Conservation (phyloP, 2,113 vertebrate genomes). For the Cephalopholis sonnerati region DNA sequence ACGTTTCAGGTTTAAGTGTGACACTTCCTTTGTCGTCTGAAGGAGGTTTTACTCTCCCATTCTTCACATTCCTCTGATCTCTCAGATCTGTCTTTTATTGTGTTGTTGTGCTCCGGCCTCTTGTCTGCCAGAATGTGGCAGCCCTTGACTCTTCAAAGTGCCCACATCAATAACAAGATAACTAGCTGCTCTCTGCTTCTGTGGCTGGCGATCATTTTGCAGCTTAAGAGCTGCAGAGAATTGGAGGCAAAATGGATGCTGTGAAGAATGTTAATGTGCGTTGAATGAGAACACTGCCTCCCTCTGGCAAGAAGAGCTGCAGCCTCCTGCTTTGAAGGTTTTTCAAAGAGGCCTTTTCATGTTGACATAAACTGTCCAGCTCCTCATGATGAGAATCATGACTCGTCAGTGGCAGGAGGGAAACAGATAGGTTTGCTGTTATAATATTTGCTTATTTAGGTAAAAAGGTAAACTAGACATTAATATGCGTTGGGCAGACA, state of each 20-base stretch:
- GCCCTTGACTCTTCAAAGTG: constrained; percentile 51
- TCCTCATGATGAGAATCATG: not conserved
- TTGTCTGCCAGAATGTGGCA: constrained; percentile 28
- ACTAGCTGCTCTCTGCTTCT: constrained; percentile 56
- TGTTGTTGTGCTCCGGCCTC: constrained; percentile 42
- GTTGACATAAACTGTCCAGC: constrained; percentile 6
- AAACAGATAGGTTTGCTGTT: not conserved
- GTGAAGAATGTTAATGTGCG: constrained; percentile 48
- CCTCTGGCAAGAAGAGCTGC: constrained; percentile 59
- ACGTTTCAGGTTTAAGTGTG: constrained; percentile 54
- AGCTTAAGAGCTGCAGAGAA: constrained; percentile 72
- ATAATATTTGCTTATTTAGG: not conserved
- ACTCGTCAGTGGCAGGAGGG: not conserved
- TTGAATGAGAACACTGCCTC: constrained; percentile 73
- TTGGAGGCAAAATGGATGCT: constrained; percentile 83
- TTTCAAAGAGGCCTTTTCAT: constrained; percentile 22
- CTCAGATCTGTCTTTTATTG: constrained; percentile 52
- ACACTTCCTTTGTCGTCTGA: constrained; percentile 28
- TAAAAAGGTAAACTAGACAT: not conserved
- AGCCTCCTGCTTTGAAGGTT: constrained; percentile 33
- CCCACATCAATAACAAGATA: constrained; percentile 71
- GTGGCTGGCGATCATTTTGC: constrained; percentile 78
- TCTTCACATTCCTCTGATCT: constrained; percentile 66
- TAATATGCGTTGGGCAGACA: not conserved
- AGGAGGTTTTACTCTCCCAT: constrained; percentile 50